Evolutionary conservation across 2,113 vertebrate species (phyloP).

Genomic region (Nothocercus nigrocapillus): DNA sequence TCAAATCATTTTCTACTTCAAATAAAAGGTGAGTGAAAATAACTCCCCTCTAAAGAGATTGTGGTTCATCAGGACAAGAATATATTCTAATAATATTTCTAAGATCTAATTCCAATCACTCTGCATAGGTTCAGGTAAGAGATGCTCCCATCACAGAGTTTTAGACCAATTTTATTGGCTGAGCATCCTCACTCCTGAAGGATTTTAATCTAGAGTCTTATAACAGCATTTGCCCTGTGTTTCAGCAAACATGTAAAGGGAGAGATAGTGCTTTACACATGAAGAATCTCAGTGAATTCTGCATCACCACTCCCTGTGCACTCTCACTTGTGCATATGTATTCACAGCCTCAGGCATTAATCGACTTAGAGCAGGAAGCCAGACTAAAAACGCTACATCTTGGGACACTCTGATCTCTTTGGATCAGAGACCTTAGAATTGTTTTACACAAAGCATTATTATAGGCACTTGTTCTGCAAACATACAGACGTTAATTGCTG

Average conservation of each 20-base stretch:
- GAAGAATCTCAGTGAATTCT: background rate
- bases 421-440: background rate
- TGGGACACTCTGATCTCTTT: too few species aligned
- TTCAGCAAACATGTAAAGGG: background rate
- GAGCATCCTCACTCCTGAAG: background rate
- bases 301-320: background rate
- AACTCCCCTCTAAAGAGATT: background rate
- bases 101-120: background rate
- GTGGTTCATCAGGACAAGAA: background rate
- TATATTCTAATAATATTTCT: background rate
- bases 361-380: background rate
- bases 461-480: background rate
- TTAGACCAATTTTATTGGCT: background rate
- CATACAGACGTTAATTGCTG: background rate
- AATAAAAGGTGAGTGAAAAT: conserved; percentile 18
- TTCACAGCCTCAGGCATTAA: background rate
- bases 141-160: background rate
- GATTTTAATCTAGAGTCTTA: background rate
- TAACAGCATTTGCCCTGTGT: background rate
- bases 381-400: background rate
- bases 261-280: background rate
- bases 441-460: background rate
- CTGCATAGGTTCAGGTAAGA: background rate
- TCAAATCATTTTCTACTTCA: conserved; percentile 22
- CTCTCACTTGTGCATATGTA: background rate